Conservation (phyloP, 2,113 vertebrate genomes). For the Leptodactylus fuscus region DNA sequence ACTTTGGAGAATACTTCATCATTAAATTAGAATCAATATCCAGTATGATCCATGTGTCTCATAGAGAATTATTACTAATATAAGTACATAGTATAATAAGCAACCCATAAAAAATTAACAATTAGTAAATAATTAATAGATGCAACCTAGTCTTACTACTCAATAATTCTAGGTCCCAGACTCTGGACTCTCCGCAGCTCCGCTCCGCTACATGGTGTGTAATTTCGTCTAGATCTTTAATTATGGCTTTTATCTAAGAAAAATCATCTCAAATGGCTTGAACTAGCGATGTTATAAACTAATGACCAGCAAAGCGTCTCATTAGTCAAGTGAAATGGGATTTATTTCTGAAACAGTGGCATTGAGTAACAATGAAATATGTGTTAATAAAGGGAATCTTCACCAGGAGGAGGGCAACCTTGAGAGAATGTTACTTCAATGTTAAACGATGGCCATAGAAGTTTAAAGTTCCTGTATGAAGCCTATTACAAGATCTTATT, state of each 20-base stretch:
- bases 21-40: background rate
- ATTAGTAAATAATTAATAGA: background rate
- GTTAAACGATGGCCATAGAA: background rate
- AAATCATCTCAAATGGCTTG: background rate
- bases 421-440: conserved; percentile 30
- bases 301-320: conserved; percentile 30
- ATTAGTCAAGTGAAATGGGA: conserved; percentile 9
- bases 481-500: background rate
- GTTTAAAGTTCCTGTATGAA: background rate
- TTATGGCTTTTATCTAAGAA: background rate
- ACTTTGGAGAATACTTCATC: background rate
- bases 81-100: background rate
- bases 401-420: conserved; percentile 10
- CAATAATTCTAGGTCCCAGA: background rate
- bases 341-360: conserved; percentile 19
- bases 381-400: conserved; percentile 23
- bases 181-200: background rate
- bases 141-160: background rate
- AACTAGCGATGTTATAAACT: conserved; percentile 20
- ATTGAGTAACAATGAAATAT: conserved; percentile 37
- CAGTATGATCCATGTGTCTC: background rate
- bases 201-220: background rate
- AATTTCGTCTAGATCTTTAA: background rate
- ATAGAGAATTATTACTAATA: background rate
- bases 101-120: background rate